Conservation (phyloP, 2,888 invertebrate genomes). For the Polietes domitor region DNA sequence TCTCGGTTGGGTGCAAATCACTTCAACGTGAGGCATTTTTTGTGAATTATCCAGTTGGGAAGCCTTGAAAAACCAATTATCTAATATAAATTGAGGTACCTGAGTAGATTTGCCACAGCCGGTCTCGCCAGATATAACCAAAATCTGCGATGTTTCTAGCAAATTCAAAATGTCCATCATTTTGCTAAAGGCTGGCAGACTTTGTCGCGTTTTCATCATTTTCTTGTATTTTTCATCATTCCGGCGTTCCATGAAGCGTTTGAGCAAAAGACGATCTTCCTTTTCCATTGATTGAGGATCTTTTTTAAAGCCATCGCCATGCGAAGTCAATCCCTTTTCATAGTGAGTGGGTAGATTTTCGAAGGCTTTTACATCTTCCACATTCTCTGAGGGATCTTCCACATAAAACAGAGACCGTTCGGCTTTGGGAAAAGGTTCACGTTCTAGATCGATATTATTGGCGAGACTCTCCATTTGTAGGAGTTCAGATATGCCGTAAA, state of each 20-base stretch:
- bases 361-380: slow-evolving; percentile 71
- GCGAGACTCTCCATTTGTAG: slow-evolving; percentile 86
- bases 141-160: slow-evolving; percentile 83
- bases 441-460: slow-evolving; percentile 83
- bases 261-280: slow-evolving; percentile 85
- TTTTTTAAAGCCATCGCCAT: slow-evolving; percentile 80
- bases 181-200: slow-evolving; percentile 88
- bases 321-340: slow-evolving; percentile 83
- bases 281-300: slow-evolving; percentile 82
- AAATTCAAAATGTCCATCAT: slow-evolving; percentile 86
- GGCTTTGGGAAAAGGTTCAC: slow-evolving; percentile 82
- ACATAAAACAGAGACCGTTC: slow-evolving; percentile 84
- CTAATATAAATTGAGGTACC: slow-evolving; percentile 96
- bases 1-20: slow-evolving; percentile 96
- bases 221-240: slow-evolving; percentile 85
- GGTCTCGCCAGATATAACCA: slow-evolving; percentile 91
- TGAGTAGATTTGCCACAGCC: slow-evolving; percentile 93
- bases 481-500: slow-evolving; percentile 87
- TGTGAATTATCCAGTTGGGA: slow-evolving; percentile 75
- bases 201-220: slow-evolving; percentile 85
- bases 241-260: slow-evolving; percentile 84
- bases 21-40: slow-evolving; percentile 86
- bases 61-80: slow-evolving; percentile 87
- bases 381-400: slow-evolving; percentile 65
- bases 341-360: slow-evolving; percentile 84